A percentile compares a stretch with the other conserved stretches of the same genome.
Evolutionary conservation across 2,888 invertebrate species (phyloP).

Genomic region (Amphipoea lucens): DNA sequence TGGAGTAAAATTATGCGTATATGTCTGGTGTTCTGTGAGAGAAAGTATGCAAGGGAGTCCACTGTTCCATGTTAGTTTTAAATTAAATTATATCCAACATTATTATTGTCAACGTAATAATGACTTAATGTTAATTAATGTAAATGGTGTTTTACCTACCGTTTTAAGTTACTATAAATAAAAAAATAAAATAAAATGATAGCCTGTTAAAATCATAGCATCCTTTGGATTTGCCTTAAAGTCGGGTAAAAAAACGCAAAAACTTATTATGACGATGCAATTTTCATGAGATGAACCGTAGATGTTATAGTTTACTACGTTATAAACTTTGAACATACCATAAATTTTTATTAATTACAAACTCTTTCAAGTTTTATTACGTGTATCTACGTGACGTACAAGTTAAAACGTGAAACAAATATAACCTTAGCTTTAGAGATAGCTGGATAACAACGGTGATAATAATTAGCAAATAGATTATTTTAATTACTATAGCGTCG

Average conservation of each 20-base stretch:
- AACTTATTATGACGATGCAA: neutral
- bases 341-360: conserved; percentile 21
- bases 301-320: neutral
- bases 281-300: neutral
- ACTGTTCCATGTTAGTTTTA: neutral
- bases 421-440: conserved; percentile 10
- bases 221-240: neutral
- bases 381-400: conserved; percentile 13
- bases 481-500: conserved; percentile 1
- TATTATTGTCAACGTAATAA: neutral
- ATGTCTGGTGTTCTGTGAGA: neutral
- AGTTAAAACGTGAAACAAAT: conserved; percentile 15
- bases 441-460: conserved; percentile 19
- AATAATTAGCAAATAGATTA: conserved; percentile 10
- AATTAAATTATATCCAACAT: neutral
- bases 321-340: neutral
- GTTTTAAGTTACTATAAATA: neutral
- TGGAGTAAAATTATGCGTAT: too few species aligned
- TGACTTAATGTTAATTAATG: neutral
- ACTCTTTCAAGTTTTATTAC: conserved; percentile 35
- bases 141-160: neutral
- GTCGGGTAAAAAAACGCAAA: neutral
- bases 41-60: neutral
- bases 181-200: neutral
- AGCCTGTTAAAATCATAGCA: neutral